These are phyloP conservation scores for Trididemnum miniatum DNA, from an alignment of 23 tunicate species.

Conservation along the genomic window DNA sequence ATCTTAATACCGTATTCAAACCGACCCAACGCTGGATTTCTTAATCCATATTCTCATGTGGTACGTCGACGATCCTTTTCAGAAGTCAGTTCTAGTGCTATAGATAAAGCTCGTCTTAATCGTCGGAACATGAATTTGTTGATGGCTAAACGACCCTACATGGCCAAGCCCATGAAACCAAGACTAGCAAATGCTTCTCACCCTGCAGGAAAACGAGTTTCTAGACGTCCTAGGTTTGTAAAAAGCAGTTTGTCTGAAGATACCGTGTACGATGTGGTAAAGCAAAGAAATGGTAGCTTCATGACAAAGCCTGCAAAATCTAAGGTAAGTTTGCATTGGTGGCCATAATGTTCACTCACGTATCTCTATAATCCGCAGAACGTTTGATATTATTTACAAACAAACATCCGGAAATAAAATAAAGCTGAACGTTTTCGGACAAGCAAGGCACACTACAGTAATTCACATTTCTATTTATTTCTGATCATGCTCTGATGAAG, in stretches of 20 bases:
- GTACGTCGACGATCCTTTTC: slow-evolving; percentile 52
- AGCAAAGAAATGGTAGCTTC: slow-evolving; percentile 17
- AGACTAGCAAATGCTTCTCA: slow-evolving; percentile 20
- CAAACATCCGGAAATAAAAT: no score
- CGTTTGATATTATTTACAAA: no score
- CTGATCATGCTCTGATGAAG: no score
- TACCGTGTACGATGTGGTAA: slow-evolving; percentile 24
- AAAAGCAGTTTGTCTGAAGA: slow-evolving; percentile 67
- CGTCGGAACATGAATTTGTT: slow-evolving; percentile 12
- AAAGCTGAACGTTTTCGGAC: no score
- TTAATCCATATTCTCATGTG: neutral
- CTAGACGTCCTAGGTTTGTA: slow-evolving; percentile 57
- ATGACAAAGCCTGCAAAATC: slow-evolving; percentile 38
- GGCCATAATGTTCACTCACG: no score
- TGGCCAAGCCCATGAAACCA: neutral
- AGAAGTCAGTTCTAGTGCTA: slow-evolving; percentile 26
- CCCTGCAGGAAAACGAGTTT: neutral
- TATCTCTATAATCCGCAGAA: no score
- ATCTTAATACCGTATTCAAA: neutral
- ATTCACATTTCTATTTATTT: no score
- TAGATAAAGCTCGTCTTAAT: slow-evolving; percentile 34
- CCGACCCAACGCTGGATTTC: neutral
- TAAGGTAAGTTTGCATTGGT: slow-evolving; percentile 21
- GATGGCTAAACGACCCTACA: neutral
- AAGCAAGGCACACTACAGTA: no score